phyloP scores from a whole-genome alignment of 2,113 vertebrate species.

The Lagopus muta region DNA sequence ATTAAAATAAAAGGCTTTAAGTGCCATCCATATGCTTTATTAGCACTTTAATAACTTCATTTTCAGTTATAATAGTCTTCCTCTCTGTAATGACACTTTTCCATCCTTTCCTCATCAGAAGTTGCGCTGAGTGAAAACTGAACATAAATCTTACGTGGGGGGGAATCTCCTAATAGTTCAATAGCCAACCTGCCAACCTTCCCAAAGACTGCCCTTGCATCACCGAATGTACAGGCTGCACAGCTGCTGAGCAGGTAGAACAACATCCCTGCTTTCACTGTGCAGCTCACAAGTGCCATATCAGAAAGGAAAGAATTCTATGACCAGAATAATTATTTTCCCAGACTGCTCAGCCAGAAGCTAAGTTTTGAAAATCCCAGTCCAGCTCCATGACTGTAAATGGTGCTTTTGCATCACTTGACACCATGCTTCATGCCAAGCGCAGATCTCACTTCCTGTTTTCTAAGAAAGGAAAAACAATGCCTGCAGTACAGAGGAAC shows the following conservation, averaged over 20 bases:
- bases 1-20: constrained; percentile 61
- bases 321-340: constrained; percentile 31
- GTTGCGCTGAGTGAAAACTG: background rate
- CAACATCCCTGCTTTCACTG: background rate
- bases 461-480: background rate
- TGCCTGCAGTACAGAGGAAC: background rate
- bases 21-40: constrained; percentile 41
- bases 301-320: background rate
- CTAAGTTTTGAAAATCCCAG: constrained; percentile 21
- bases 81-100: constrained; percentile 36
- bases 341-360: background rate
- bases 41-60: constrained; percentile 38
- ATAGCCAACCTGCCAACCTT: background rate
- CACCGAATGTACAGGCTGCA: background rate
- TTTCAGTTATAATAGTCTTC: constrained; percentile 36
- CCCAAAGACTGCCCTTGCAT: background rate
- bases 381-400: background rate
- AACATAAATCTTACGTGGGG: constrained; percentile 17
- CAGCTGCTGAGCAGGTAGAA: background rate
- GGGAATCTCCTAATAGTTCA: background rate
- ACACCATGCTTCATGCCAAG: background rate
- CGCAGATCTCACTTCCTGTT: background rate
- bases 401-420: background rate
- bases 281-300: background rate
- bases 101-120: constrained; percentile 9